Evolutionary conservation across 2,113 vertebrate genomes (phyloP), one percentile per base, ranked within the genome.

Genomic region (Harpagus bidentatus): DNA sequence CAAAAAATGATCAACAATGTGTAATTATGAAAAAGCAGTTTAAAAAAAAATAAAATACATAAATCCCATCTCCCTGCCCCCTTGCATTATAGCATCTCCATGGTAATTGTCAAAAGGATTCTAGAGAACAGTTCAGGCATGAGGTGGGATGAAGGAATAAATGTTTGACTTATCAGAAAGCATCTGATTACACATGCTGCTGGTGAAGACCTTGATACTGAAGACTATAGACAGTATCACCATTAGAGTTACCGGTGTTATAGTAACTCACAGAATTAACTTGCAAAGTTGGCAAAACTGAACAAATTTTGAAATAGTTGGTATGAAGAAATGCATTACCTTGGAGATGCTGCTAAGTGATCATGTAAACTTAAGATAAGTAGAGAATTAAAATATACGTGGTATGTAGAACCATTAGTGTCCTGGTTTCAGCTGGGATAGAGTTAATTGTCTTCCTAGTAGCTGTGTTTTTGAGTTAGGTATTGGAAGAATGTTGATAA

Each of bases 181-280:
- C 47, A 73, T n/a, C 17, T 23, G 34, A n/a, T 58, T 36, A 32
- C 12, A 61, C 21, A 9, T 42, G 26, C 16, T 80, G 15, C 17
- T 36, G 15, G 22, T 70, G 42, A 86, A 90, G 14, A 80, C 3
- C 23, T 62, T 84, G 45, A 29, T 71, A 34, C 23, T 90, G 43
- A 79, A 73, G 40, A 16, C 43, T 36, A 36, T 7, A 55, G 47
- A 53, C 11, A 10, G 18, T 31, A 52, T 76, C 7, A 20, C 10
- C 11, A 13, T 0, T 61, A 34, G 82, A 59, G 13, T 32, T 45
- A 28, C 6, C 0, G 4, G 50, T 53, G 52, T 16, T 53, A 28
- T 28, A 52, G 50, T 28, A 52, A 52, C 50, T 52, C 50, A 52
- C 50, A 16, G 50, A 28, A 28, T 52, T 52, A 52, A 28, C 50